Percentiles rank a stretch among this genome's conserved stretches.
Evolutionary conservation across 2,113 vertebrate species (phyloP).

Genomic region (Silurus asotus): DNA sequence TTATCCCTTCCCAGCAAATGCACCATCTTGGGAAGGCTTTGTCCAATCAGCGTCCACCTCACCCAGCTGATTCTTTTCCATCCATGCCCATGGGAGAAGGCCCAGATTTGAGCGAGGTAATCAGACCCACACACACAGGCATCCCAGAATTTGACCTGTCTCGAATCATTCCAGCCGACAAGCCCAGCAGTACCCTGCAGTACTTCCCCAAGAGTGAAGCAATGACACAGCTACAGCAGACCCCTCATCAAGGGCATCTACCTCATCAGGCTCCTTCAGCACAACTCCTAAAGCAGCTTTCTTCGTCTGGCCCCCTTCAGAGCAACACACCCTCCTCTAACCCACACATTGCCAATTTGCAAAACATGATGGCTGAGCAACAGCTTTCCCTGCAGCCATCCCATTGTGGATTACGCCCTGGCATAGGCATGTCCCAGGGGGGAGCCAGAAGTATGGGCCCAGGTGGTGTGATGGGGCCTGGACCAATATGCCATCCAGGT

Average conservation of each 20-base stretch:
- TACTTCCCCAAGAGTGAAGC: constrained; percentile 93
- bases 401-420: constrained; percentile 73
- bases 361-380: constrained; percentile 98
- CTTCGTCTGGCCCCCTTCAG: constrained; percentile 64
- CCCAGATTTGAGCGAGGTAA: constrained; percentile 93
- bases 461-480: constrained; percentile 76
- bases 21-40: constrained; percentile 85
- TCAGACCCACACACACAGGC: constrained; percentile 87
- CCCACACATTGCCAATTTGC: constrained; percentile 93
- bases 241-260: constrained; percentile 64
- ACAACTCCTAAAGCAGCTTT: constrained; percentile 75
- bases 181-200: constrained; percentile 97
- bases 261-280: constrained; percentile 66
- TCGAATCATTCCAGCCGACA: constrained; percentile 96
- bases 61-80: constrained; percentile 71
- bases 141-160: constrained; percentile 97
- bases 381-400: constrained; percentile 74
- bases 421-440: constrained; percentile 74
- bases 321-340: constrained; percentile 77
- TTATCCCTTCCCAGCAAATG: constrained; percentile 79
- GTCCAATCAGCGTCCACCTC: constrained; percentile 66
- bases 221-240: constrained; percentile 64
- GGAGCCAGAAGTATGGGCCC: constrained; percentile 74
- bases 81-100: constrained; percentile 82
- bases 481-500: constrained; percentile 84